Conservation (phyloP, 1,140 invertebrate genomes). For the Leptopilina boulardi region DNA sequence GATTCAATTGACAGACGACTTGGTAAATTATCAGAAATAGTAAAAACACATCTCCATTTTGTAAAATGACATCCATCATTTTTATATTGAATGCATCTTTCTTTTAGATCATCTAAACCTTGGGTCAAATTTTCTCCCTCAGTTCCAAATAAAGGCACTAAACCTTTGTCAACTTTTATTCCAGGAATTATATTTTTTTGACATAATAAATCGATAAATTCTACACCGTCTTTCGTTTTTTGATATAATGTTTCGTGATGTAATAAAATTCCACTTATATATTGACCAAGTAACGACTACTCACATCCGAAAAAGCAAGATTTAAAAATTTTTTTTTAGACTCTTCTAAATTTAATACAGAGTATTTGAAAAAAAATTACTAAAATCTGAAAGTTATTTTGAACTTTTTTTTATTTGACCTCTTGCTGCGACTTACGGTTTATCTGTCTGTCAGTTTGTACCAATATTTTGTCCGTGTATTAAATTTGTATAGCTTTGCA, state of each 20-base stretch:
- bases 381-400: too few relatives aligned
- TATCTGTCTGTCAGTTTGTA: too few relatives aligned
- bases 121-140: constrained; percentile 97
- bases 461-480: too few relatives aligned
- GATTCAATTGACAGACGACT: constrained; percentile 92
- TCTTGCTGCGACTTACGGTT: too few relatives aligned
- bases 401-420: too few relatives aligned
- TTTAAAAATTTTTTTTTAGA: not conserved
- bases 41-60: constrained; percentile 98
- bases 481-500: too few relatives aligned
- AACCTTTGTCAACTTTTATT: constrained; percentile 95
- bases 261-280: constrained; percentile 94
- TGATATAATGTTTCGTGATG: constrained; percentile 99
- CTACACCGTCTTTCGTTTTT: constrained; percentile 90
- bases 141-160: constrained; percentile 91
- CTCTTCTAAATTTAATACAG: too few relatives aligned
- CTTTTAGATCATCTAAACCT: constrained; percentile 95
- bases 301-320: not conserved
- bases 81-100: constrained; percentile 98
- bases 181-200: constrained; percentile 92
- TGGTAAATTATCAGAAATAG: constrained; percentile 93
- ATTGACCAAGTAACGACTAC: constrained; percentile 78
- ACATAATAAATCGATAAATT: constrained; percentile 88
- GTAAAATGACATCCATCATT: constrained; percentile 98
- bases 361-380: too few relatives aligned